Conservation (phyloP, 2,797 vertebrate species). For the Acipenser ruthenus region DNA sequence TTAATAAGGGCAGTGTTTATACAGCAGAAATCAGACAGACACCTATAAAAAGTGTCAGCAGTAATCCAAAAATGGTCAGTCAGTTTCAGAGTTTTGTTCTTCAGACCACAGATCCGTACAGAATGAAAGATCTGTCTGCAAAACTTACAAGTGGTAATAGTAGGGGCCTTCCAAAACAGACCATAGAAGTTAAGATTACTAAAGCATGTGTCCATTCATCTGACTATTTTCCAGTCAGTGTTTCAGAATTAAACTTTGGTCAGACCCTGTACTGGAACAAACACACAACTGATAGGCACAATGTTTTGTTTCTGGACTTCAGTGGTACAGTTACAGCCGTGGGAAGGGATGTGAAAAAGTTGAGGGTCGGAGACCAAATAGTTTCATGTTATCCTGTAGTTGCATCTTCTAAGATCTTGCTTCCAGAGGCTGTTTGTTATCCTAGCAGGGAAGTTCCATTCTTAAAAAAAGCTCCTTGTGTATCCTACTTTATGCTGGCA, state of each 20-base stretch:
- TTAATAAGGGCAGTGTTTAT: conserved; percentile 54
- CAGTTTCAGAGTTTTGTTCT: conserved; percentile 44
- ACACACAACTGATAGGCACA: conserved; percentile 49
- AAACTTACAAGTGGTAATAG: conserved; percentile 22
- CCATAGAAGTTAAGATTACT: conserved; percentile 59
- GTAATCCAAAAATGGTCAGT: conserved; percentile 14
- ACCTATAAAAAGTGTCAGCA: conserved; percentile 21
- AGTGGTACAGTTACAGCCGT: conserved; percentile 59
- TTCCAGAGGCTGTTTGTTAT: conserved; percentile 65
- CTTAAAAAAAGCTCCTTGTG: conserved; percentile 60
- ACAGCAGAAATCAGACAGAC: conserved; percentile 50
- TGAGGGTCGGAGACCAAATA: conserved; percentile 68
- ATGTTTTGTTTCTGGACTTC: conserved; percentile 69
- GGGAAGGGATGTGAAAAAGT: conserved; percentile 48
- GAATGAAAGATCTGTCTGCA: conserved; percentile 48
- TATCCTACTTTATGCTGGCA: conserved; percentile 70
- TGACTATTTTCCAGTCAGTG: conserved; percentile 72
- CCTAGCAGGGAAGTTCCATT: conserved; percentile 49
- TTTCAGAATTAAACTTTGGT: conserved; percentile 57
- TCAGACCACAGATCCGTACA: conserved; percentile 62
- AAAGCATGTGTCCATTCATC: conserved; percentile 72
- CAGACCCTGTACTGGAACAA: conserved; percentile 70
- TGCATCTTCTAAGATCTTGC: conserved; percentile 47
- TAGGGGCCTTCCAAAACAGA: conserved; percentile 22
- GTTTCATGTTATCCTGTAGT: conserved; percentile 65